Base-by-base conservation (phyloP, 2,797 vertebrate species). In the Hyperoplus immaculatus region DNA sequence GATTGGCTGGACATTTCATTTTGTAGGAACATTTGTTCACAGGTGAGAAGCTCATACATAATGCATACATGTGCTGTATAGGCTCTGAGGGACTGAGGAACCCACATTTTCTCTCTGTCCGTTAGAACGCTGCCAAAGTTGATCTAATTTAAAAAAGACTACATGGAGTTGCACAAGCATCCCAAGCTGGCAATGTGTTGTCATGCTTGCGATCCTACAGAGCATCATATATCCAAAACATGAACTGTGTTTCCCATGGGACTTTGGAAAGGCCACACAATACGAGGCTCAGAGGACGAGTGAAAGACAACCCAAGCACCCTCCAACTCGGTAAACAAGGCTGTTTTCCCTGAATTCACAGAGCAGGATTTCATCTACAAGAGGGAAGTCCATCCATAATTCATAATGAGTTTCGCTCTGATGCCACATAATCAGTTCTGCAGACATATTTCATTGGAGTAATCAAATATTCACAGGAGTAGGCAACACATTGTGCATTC, bases 351-450 rank as follows among this genome's bases (percentile, higher is more conserved):
- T 63, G 63, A 72, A 85, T 75, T 84, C 85, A 84, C 82, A 80
- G 54, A 70, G 71, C 80, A 85, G 62, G 88, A 85, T 88, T 82
- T 78, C 67, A 70, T 86, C 85, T 74, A 55, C 49, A 65, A 58
- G 77, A 65, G 72, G 61, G 67, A 83, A 82, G 86, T 74, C 81
- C 88, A 93, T 92, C 78, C 85, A 93, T 93, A 83, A 92, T 92
- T 92, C 81, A 93, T 91, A 77, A 84, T 81, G 80, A 84, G 78
- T 80, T 87, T 82, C 72, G 51, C 78, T 87, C 72, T 84, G 88
- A 91, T 84, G 88, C 82, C 43, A 81, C 83, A 88, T 88, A 89
- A 88, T 93, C 86, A 90, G 72, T 84, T 87, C 81, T 89, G 81
- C 87, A 84, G 87, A 89, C 86, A 79, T 78, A 80, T 89, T 89